These are phyloP conservation scores for Ochotona curzoniae DNA, from an alignment of 2,113 vertebrate genomes.

Conservation along the genomic window DNA sequence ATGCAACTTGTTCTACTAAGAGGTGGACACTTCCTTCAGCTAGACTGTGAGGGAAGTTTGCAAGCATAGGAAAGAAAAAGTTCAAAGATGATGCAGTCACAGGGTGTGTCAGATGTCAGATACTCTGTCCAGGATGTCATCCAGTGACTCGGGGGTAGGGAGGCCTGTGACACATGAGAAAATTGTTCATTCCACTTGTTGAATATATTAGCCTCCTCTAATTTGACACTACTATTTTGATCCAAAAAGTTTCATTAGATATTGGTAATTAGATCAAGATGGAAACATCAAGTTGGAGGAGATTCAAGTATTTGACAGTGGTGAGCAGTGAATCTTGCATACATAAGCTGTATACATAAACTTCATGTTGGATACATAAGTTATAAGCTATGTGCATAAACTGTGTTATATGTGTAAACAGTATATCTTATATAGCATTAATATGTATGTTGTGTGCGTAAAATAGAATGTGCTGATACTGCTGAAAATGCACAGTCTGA, in stretches of 20 bases:
- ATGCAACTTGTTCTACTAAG: background rate
- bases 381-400: too few species aligned
- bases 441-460: too few species aligned
- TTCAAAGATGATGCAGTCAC: background rate
- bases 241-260: background rate
- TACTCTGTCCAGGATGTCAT: background rate
- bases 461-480: background rate
- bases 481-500: background rate
- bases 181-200: background rate
- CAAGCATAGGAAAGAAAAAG: background rate
- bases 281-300: background rate
- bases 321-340: background rate
- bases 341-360: background rate
- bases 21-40: background rate
- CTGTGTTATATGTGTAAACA: too few species aligned
- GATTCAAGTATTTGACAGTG: background rate
- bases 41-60: background rate
- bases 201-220: too few species aligned
- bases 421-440: too few species aligned
- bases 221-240: too few species aligned
- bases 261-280: background rate
- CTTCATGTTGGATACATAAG: background rate
- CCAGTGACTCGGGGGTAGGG: background rate
- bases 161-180: constrained; percentile 2
- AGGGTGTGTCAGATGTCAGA: background rate